phyloP scores from a whole-genome alignment of 2,888 invertebrate genomes.

The Drosophila quinaria region DNA sequence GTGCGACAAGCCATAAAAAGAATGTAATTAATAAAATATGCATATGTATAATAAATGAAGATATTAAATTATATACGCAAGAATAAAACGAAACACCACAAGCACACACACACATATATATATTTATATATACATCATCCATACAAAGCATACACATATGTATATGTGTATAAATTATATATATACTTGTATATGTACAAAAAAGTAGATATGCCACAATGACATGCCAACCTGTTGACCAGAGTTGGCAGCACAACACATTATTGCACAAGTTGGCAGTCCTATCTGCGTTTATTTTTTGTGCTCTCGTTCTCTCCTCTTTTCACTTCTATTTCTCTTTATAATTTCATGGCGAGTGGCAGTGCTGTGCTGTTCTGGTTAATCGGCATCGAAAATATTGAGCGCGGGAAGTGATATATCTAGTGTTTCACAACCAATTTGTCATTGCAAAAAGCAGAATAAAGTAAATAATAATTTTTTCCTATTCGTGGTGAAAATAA shows the following conservation, averaged over 20 bases:
- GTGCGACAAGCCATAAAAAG: slow-evolving; percentile 25
- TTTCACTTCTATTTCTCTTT: slow-evolving; percentile 45
- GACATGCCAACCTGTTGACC: slow-evolving; percentile 50
- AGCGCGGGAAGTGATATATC: slow-evolving; percentile 70
- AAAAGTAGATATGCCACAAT: not conserved
- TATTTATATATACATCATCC: not conserved
- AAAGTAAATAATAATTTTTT: slow-evolving; percentile 38
- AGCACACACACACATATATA: not conserved
- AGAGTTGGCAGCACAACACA: slow-evolving; percentile 45
- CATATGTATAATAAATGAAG: slow-evolving; percentile 36
- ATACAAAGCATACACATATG: not conserved
- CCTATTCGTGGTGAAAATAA: slow-evolving; percentile 4
- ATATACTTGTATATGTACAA: not conserved
- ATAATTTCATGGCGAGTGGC: slow-evolving; percentile 52
- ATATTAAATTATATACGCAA: slow-evolving; percentile 12
- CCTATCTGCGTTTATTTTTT: slow-evolving; percentile 23
- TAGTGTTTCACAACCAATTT: slow-evolving; percentile 42
- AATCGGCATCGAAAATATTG: slow-evolving; percentile 61
- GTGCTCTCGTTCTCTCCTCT: slow-evolving; percentile 45
- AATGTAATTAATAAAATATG: slow-evolving; percentile 41
- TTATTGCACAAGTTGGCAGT: slow-evolving; percentile 42
- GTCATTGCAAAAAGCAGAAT: slow-evolving; percentile 34
- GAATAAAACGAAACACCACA: slow-evolving; percentile 7
- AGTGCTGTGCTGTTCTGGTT: slow-evolving; percentile 48
- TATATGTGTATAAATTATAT: not conserved